Evolutionary conservation across 2,888 invertebrate genomes (phyloP).

Genomic region (Platycnemis pennipes): DNA sequence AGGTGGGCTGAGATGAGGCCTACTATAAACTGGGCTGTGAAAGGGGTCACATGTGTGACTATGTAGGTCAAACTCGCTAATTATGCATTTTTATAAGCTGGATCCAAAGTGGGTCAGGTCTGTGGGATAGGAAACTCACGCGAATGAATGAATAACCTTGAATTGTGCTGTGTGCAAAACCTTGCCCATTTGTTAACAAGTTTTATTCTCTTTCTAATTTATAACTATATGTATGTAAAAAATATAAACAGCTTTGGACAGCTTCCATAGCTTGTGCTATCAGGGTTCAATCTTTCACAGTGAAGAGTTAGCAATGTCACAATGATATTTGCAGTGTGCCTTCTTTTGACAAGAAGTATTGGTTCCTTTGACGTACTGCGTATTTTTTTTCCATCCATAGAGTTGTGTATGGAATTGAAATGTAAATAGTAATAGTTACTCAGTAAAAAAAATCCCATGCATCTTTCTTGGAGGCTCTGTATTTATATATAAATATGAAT

Average conservation of each 20-base stretch:
- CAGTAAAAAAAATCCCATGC: neutral
- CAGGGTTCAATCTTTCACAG: slow-evolving; percentile 10
- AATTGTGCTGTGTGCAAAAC: neutral
- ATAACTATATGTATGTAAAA: neutral
- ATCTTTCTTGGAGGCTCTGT: slow-evolving; percentile 34
- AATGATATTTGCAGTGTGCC: slow-evolving; percentile 31
- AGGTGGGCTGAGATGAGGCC: neutral
- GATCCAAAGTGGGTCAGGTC: neutral
- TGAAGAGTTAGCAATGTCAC: neutral
- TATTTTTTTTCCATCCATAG: slow-evolving; percentile 39
- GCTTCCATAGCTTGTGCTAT: neutral
- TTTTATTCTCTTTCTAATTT: neutral
- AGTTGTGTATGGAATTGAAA: neutral
- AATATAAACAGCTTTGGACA: neutral
- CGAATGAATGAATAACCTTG: neutral
- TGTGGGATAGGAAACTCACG: neutral
- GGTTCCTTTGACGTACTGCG: neutral
- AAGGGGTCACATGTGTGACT: neutral
- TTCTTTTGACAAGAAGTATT: neutral
- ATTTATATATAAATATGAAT: slow-evolving; percentile 34
- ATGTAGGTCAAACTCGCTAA: neutral
- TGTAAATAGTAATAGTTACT: neutral
- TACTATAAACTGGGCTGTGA: neutral
- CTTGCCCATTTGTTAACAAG: neutral
- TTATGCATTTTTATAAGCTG: neutral